Evolutionary conservation across 37 sponge, comb jelly and placozoan genomes (phyloP), one percentile per base, ranked within the genome.

Genomic region (Hormiphora californensis): DNA sequence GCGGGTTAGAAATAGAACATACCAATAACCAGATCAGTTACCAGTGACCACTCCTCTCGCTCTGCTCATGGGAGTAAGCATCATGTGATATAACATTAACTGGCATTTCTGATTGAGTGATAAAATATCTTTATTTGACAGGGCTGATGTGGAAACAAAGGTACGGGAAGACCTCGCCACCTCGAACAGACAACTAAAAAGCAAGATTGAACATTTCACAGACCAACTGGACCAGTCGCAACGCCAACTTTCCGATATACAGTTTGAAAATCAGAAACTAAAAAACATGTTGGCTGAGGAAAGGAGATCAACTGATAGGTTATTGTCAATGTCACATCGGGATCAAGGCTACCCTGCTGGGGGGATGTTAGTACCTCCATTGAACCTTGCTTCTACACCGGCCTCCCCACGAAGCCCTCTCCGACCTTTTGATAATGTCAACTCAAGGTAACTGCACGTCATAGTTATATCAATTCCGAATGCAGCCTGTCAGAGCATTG

Each of bases 211-310:
- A 19, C 23, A 21, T 59, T 7, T 59, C n/a, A 49, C 15, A 28
- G 81, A 73, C 3, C 23, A 27, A 21, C 12, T 73, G 4, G 81
- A 73, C 32, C 41, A 33, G 17, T 22, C 12, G 28, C 46, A 40
- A 25, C 7, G 38, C 9, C 81, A 73, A 73, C 12, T 73, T 9
- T 32, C 81, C 7, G 25, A 11, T 4, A 8, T 73, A 27, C 44
- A 73, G 46, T 46, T 73, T 23, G 81, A 73, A 28, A 73, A 33
- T 19, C 46, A 73, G 81, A 73, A 73, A 30, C 43, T 73, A 33
- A 38, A 41, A 19, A 43, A 73, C 46, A 73, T 73, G 7, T 17
- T 73, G 5, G 41, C 81, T 11, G 81, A 73, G 46, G 81, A 73
- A 46, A 39, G 81, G 41, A 38, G 81, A 30, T 21, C 81, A 4